Percentiles rank a stretch among this genome's conserved stretches.
Conservation (phyloP, 1,140 invertebrate genomes). For the Chlorops oryzae region DNA sequence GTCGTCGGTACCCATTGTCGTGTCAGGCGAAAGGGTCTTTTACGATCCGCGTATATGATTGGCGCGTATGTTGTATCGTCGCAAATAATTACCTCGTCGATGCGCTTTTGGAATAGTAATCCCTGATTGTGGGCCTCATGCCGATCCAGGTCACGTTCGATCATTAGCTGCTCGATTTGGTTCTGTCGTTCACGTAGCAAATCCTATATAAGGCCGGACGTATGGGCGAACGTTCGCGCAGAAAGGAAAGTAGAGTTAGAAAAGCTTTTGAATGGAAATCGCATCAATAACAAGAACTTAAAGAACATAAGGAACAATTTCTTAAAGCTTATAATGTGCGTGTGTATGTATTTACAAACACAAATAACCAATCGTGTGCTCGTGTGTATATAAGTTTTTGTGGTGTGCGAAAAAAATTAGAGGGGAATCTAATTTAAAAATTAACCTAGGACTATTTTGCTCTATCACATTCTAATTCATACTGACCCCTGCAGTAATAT, state of each 20-base stretch:
- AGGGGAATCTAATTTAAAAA: too few species aligned
- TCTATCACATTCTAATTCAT: too few species aligned
- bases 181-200: slow-evolving; percentile 86
- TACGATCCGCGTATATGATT: slow-evolving; percentile 33
- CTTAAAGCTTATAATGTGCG: background rate
- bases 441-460: too few species aligned
- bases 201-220: slow-evolving; percentile 59
- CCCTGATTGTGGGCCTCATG: slow-evolving; percentile 63
- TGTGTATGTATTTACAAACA: too few species aligned
- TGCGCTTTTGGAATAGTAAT: slow-evolving; percentile 47
- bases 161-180: slow-evolving; percentile 83
- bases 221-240: too few species aligned
- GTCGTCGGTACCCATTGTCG: slow-evolving; percentile 6
- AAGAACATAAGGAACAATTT: background rate
- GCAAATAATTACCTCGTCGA: slow-evolving; percentile 48
- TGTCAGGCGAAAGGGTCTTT: slow-evolving; percentile 26
- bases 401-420: too few species aligned
- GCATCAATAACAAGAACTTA: background rate
- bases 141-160: slow-evolving; percentile 83
- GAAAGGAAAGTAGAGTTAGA: background rate
- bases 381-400: too few species aligned
- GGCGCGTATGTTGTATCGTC: slow-evolving; percentile 43
- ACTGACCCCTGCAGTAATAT: too few species aligned
- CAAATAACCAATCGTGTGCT: too few species aligned
- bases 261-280: background rate